Evolutionary conservation across 2,888 invertebrate genomes (phyloP), one percentile per base, ranked within the genome.

Genomic region (Crematogaster levior): DNA sequence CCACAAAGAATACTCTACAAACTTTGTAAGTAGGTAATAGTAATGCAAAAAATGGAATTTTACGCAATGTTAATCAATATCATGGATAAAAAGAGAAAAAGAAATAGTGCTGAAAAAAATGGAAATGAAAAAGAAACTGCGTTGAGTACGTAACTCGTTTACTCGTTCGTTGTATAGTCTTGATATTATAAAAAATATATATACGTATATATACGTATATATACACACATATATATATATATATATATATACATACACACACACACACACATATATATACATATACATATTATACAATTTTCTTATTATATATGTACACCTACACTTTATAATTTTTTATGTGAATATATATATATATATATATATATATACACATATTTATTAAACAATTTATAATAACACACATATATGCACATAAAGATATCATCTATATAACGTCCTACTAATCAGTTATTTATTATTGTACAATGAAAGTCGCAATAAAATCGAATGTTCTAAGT

Each of bases 361-460:
- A 37, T 34, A 21, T 51, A 21, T 51, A 66, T 79, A 70, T 58
- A 84, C 79, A 70, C 60, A 56, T 53, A 73, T 51, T 75, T 85
- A 86, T 70, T 80, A 73, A 40, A 63, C 27, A 75, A 81, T 61
- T 77, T 24, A 68, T 61, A 63, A 51, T 70, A 51, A 61, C 81
- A 84, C 40, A 77, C 81, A 83, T 80, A 83, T 77, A 80, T 56
- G 84, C 75, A 88, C 66, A 73, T 43, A 65, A 46, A 73, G 30
- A 60, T 84, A 82, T 56, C 58, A 48, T 87, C 89, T 53, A 48
- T 87, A 89, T 92, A 91, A 92, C 92, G 88, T 90, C 90, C 89
- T 92, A 93, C 91, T 93, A 93, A 93, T 93, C 89, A 86, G 88
- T 88, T 92, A 92, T 92, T 93, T 93, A 93, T 92, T 92, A 92